Percentiles rank a stretch among this genome's conserved stretches.
Conservation (phyloP, 2,797 vertebrate species). For the Anguilla megastoma region DNA sequence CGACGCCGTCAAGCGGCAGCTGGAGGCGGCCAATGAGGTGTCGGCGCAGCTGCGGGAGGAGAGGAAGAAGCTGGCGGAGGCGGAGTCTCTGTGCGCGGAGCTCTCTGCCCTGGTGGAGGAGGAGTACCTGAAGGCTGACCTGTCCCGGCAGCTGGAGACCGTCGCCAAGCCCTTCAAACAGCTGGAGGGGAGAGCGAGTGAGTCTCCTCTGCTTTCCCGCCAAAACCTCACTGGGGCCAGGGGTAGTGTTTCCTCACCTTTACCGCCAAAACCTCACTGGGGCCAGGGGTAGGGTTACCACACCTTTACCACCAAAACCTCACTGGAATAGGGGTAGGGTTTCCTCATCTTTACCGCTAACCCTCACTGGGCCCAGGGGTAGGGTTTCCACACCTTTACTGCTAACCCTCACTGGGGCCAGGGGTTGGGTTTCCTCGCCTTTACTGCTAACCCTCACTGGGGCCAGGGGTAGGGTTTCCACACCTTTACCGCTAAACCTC, state of each 20-base stretch:
- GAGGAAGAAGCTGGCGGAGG: slow-evolving; percentile 79
- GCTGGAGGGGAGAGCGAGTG: slow-evolving; percentile 93
- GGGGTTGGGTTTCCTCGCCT: too few relatives aligned
- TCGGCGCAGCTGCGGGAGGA: slow-evolving; percentile 83
- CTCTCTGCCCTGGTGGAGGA: slow-evolving; percentile 86
- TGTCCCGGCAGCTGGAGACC: slow-evolving; percentile 85
- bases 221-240: not conserved
- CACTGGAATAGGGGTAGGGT: too few relatives aligned
- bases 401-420: too few relatives aligned
- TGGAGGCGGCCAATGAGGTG: slow-evolving; percentile 81
- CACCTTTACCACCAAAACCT: too few relatives aligned
- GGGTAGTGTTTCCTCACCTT: not conserved
- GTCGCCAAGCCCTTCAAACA: slow-evolving; percentile 87
- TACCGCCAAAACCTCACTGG: not conserved
- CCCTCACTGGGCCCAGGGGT: too few relatives aligned
- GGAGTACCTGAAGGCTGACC: slow-evolving; percentile 91
- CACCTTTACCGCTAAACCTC: too few relatives aligned
- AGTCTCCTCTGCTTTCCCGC: slow-evolving; percentile 53
- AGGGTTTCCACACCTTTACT: too few relatives aligned
- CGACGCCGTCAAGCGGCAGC: slow-evolving; percentile 85
- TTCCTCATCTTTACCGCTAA: too few relatives aligned
- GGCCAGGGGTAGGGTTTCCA: too few relatives aligned
- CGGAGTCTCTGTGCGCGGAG: slow-evolving; percentile 81
- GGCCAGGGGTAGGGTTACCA: too few relatives aligned
- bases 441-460: too few relatives aligned